phyloP scores from a whole-genome alignment of 2,797 vertebrate genomes.

The Schizothorax lantsangensis region DNA sequence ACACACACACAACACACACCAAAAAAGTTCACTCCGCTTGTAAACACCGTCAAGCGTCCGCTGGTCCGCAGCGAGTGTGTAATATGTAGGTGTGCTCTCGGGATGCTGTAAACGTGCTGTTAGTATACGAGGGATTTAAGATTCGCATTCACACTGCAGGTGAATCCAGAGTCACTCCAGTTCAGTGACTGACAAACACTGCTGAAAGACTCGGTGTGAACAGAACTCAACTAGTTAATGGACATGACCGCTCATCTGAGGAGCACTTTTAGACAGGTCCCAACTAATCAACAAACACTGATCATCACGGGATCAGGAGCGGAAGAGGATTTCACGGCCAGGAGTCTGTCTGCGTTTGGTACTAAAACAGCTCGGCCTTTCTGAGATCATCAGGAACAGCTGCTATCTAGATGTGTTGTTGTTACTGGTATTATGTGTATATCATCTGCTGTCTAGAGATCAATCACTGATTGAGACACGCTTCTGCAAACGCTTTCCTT shows the following conservation, averaged over 20 bases:
- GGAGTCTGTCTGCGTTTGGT: neutral
- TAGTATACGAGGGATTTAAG: no score
- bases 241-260: neutral
- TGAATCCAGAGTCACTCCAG: neutral
- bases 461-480: neutral
- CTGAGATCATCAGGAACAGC: neutral
- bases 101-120: neutral
- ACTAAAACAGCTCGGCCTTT: neutral
- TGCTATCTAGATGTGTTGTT: neutral
- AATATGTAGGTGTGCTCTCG: neutral
- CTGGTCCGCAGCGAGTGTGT: neutral
- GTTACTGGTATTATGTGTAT: neutral
- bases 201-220: neutral
- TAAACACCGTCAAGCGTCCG: neutral
- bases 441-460: neutral
- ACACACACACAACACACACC: no score
- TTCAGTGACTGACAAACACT: neutral
- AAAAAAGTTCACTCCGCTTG: no score
- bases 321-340: neutral
- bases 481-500: constrained; percentile 74
- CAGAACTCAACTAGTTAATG: neutral
- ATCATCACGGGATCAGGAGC: neutral
- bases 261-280: neutral
- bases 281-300: neutral
- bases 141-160: neutral